phyloP scores from a whole-genome alignment of 2,113 vertebrate genomes.

The Chroicocephalus ridibundus region DNA sequence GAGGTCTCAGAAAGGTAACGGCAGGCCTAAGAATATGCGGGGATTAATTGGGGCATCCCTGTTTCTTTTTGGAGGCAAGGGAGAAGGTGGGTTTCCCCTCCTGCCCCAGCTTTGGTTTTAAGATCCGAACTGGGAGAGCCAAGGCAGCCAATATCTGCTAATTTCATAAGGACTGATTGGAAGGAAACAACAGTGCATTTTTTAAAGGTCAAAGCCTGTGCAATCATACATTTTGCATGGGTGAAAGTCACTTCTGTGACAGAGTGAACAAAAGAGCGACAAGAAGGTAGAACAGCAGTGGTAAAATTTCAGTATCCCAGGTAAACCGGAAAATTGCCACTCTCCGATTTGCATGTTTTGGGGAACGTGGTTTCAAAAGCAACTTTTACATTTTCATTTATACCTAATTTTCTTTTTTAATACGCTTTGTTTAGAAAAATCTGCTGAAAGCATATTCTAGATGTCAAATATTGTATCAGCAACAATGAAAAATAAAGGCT shows the following conservation, averaged over 20 bases:
- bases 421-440: conserved; percentile 20
- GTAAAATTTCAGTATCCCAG: not conserved
- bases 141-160: not conserved
- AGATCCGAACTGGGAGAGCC: not conserved
- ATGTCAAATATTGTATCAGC: conserved; percentile 29
- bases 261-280: conserved; percentile 34
- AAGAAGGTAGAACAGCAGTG: not conserved
- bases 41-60: not conserved
- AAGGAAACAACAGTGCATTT: not conserved
- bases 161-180: not conserved
- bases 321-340: not conserved
- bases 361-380: conserved; percentile 1
- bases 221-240: conserved; percentile 42
- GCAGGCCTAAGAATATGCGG: not conserved
- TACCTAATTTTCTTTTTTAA: not conserved
- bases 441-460: not conserved
- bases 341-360: not conserved
- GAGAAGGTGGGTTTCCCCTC: not conserved
- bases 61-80: not conserved
- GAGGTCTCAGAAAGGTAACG: not conserved
- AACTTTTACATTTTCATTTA: conserved; percentile 7
- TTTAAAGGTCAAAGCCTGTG: conserved; percentile 65
- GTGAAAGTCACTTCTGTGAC: conserved; percentile 32
- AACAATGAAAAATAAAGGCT: conserved; percentile 26
- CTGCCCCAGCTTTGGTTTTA: not conserved